phyloP scores from a whole-genome alignment of 2,113 vertebrate genomes.

The Echinops telfairi region DNA sequence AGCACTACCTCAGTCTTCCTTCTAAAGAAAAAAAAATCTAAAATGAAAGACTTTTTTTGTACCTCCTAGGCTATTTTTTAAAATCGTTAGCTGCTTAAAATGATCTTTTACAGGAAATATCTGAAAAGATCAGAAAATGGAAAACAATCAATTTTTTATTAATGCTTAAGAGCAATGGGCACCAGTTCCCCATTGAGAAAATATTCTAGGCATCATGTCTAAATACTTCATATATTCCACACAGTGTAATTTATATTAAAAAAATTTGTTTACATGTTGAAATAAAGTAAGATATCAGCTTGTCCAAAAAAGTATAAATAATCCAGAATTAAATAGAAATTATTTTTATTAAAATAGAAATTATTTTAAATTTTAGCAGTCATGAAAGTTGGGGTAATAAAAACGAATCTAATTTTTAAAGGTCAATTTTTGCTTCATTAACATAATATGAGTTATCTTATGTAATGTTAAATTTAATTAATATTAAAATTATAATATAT shows the following conservation, averaged over 20 bases:
- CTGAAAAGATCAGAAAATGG: background rate
- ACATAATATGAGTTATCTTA: background rate
- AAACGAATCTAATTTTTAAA: conserved; percentile 12
- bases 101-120: background rate
- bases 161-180: too few relatives aligned
- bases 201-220: too few relatives aligned
- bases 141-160: background rate
- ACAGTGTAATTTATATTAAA: too few relatives aligned
- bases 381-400: background rate
- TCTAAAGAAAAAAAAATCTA: conserved; percentile 40
- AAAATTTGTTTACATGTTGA: too few relatives aligned
- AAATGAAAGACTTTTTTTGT: conserved; percentile 37
- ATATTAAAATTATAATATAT: too few relatives aligned
- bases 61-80: background rate
- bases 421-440: background rate
- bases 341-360: too few relatives aligned
- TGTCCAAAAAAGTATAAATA: background rate
- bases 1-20: background rate
- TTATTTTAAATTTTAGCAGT: background rate
- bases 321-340: background rate
- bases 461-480: background rate
- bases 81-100: background rate
- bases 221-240: too few relatives aligned
- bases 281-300: too few relatives aligned
- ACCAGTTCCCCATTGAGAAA: too few relatives aligned